Evolutionary conservation across 2,113 vertebrate genomes (phyloP), one percentile per base, ranked within the genome.

Genomic region (Eulemur macaco): DNA sequence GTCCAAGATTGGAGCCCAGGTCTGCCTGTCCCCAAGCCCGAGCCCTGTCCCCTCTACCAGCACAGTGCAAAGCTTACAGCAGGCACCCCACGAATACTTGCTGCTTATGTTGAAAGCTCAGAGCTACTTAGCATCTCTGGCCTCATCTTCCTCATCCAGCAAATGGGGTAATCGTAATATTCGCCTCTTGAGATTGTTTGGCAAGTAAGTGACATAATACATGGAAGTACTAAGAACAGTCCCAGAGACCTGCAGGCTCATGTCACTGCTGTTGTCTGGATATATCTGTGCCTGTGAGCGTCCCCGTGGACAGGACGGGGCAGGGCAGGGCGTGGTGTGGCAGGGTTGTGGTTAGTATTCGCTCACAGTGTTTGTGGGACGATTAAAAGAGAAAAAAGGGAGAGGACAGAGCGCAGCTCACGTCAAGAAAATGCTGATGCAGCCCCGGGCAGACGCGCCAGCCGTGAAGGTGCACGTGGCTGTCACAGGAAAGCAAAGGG

Each of bases 71-170:
- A 80, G 54, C n/a, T 13, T 4, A 17, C 21, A 20, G 27, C 5
- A 3, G 45, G 34, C 5, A 25, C 3, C 0, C 0, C 0, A 4
- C 0, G 1, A 21, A 23, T 6, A 12, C 69, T 8, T 29, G 42
- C 2, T 0, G 8, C 29, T 23, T n/a, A 4, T 66, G 45, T 47
- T n/a, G 15, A 66, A 80, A 81, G 20, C 3, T 0, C 4, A 54
- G 39, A 87, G 37, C 64, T 34, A 12, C 76, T 85, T 45, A 50
- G 50, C 47, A 3, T 34, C 71, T 50, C 39, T 39, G 63, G 39
- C 52, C 39, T 95, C 66, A 6, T 37, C 80, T 64, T 96, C 60
- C 42, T 78, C 29, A 66, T 47, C 83, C n/a, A 52, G 45, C 89
- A 78, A 76, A 52, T 50, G 58, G 86, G 34, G 10, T 18, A 4